A percentile compares a stretch with the other conserved stretches of the same genome.
Conservation (phyloP, 35 echinoderm and acorn worm genomes). For the Lytechinus variegatus region DNA sequence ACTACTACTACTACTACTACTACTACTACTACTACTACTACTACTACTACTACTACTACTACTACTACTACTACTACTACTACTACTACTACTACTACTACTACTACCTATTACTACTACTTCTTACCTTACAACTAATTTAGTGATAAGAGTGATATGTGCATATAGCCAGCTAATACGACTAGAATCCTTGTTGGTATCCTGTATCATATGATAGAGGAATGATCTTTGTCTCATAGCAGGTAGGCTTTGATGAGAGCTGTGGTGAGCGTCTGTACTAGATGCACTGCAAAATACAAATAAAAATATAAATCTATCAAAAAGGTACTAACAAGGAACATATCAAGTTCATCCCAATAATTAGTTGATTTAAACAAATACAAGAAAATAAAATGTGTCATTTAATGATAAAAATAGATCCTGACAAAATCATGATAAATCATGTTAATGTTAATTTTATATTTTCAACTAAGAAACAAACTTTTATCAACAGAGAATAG, state of each 20-base stretch:
- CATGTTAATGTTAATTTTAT: not conserved
- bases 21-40: too few relatives aligned
- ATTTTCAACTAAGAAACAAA: not conserved
- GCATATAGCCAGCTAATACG: slow-evolving; percentile 1
- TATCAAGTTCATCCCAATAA: too few relatives aligned
- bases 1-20: too few relatives aligned
- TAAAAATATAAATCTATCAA: not conserved
- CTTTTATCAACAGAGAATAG: too few relatives aligned
- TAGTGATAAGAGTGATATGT: not conserved
- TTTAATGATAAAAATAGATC: not conserved
- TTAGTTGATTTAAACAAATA: too few relatives aligned
- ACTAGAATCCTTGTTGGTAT: not conserved
- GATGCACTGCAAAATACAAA: not conserved
- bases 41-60: too few relatives aligned
- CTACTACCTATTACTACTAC: not conserved
- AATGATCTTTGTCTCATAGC: not conserved
- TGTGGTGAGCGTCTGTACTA: not conserved
- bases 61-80: too few relatives aligned
- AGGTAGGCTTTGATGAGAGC: not conserved
- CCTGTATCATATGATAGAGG: not conserved
- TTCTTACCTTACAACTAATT: slow-evolving; percentile 1
- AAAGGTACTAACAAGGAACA: too few relatives aligned
- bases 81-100: not conserved
- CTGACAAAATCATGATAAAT: not conserved
- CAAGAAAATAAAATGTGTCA: not conserved